Conservation (phyloP, 2,888 invertebrate genomes). For the Malthinus flaveolus region DNA sequence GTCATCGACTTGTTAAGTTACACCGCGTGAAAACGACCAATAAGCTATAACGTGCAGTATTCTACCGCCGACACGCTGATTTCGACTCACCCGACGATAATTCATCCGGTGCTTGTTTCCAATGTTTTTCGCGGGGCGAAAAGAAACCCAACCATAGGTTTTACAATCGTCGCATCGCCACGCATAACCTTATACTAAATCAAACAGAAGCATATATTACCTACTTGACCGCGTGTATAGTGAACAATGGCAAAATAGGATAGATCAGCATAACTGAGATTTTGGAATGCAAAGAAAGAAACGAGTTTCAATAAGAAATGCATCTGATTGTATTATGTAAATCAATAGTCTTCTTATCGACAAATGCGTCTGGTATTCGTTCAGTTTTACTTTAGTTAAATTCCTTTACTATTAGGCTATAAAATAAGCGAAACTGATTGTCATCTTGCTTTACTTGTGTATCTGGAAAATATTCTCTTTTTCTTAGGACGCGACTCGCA, state of each 20-base stretch:
- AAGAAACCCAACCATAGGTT: constrained; percentile 4
- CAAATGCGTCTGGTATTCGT: constrained; percentile 20
- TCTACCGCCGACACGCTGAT: constrained; percentile 35
- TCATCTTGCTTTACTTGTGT: background rate
- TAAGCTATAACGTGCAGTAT: constrained; percentile 34
- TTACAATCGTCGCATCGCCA: constrained; percentile 30
- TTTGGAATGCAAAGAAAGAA: constrained; percentile 41
- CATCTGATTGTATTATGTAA: constrained; percentile 44
- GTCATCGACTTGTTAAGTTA: constrained; percentile 41
- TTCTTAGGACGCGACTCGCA: background rate
- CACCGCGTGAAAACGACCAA: constrained; percentile 37
- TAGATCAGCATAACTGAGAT: constrained; percentile 36
- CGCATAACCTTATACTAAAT: constrained; percentile 34
- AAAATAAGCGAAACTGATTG: background rate
- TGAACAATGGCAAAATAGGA: constrained; percentile 41
- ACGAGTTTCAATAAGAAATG: constrained; percentile 42
- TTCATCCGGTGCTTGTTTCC: constrained; percentile 19
- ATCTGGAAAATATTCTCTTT: background rate
- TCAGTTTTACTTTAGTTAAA: constrained; percentile 29
- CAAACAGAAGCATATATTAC: constrained; percentile 36
- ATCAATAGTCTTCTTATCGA: constrained; percentile 30
- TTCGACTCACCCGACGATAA: constrained; percentile 27
- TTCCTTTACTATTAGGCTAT: constrained; percentile 3
- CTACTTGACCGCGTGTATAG: constrained; percentile 17
- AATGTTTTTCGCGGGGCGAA: constrained; percentile 14